Conservation (phyloP, 2,888 invertebrate species). For the Eupithecia abbreviata region DNA sequence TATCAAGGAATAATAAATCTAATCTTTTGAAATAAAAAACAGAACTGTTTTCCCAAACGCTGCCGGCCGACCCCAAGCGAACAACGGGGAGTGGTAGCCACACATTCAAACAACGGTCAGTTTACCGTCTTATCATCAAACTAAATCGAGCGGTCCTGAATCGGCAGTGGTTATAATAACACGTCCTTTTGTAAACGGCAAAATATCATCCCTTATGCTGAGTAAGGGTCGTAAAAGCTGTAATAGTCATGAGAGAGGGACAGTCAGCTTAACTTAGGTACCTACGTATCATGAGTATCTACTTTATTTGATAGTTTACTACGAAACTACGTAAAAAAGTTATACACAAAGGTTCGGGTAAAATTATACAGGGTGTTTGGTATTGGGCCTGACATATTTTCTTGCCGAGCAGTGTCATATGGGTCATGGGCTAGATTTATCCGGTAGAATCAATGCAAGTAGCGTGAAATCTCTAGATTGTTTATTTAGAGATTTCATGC, state of each 20-base stretch:
- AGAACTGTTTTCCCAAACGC: too few species aligned
- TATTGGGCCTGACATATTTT: too few species aligned
- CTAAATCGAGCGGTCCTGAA: neutral
- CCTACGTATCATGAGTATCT: neutral
- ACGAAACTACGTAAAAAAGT: neutral
- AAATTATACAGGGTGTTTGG: neutral
- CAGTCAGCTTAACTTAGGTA: neutral
- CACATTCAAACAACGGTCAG: neutral
- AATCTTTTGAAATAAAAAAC: too few species aligned
- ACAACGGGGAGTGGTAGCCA: neutral
- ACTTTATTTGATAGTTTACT: neutral
- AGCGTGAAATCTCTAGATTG: too few species aligned
- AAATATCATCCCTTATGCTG: constrained; percentile 9
- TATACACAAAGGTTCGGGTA: neutral
- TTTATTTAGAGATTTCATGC: too few species aligned
- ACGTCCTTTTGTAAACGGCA: constrained; percentile 7
- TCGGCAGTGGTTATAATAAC: neutral
- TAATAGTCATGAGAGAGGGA: neutral
- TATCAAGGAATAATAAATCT: too few species aligned
- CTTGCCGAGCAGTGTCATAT: too few species aligned
- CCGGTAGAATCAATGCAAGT: too few species aligned
- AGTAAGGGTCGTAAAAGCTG: constrained; percentile 12
- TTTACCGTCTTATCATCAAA: neutral
- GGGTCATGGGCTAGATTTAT: too few species aligned
- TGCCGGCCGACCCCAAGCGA: too few species aligned